Percentiles rank a stretch among this genome's conserved stretches.
phyloP scores from a whole-genome alignment of 2,888 invertebrate genomes.

The Phengaris alcon region DNA sequence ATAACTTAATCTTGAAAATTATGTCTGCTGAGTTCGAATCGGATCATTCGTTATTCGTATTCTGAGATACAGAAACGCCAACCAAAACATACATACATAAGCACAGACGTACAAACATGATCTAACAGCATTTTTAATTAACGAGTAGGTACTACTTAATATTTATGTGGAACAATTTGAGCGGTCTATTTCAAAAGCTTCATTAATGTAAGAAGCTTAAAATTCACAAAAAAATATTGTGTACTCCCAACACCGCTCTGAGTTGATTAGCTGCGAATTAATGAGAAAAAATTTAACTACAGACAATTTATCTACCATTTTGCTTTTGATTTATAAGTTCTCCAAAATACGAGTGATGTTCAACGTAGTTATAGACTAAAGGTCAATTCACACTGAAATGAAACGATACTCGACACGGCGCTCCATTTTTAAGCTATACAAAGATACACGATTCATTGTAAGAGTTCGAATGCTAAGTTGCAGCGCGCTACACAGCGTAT shows the following conservation, averaged over 20 bases:
- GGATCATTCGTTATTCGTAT: too few species aligned
- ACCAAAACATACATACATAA: background rate
- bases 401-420: too few species aligned
- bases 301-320: background rate
- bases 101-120: background rate
- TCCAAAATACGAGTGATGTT: too few species aligned
- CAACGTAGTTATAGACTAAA: too few species aligned
- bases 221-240: constrained; percentile 7
- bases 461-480: too few species aligned
- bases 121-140: background rate
- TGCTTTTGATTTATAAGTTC: background rate
- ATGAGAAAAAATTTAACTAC: background rate
- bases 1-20: too few species aligned
- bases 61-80: background rate
- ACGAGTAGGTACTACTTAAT: background rate
- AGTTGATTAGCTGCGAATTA: constrained; percentile 3
- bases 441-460: too few species aligned
- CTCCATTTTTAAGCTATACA: too few species aligned
- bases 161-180: background rate
- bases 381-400: too few species aligned
- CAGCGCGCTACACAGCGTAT: too few species aligned
- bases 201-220: background rate
- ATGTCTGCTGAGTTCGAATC: too few species aligned
- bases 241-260: background rate
- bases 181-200: background rate